phyloP scores from a whole-genome alignment of 2,113 vertebrate species.

The Oncorhynchus clarkii region DNA sequence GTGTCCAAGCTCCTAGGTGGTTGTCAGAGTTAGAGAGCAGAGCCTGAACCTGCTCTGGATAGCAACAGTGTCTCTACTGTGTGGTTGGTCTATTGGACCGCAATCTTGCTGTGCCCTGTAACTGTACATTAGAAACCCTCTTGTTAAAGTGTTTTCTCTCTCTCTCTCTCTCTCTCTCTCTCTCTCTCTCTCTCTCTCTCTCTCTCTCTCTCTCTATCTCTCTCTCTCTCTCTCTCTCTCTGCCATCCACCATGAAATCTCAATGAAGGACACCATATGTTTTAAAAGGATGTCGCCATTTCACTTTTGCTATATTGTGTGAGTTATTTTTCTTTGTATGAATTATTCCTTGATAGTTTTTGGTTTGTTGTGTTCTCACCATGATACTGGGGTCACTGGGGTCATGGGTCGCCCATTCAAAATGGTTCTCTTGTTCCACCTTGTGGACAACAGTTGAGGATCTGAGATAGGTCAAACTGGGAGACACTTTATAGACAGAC shows the following conservation, averaged over 20 bases:
- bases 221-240: too few relatives aligned
- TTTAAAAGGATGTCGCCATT: conserved; percentile 31
- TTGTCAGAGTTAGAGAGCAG: not conserved
- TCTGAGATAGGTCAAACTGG: too few relatives aligned
- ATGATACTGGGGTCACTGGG: conserved; percentile 36
- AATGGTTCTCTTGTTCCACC: conserved; percentile 16
- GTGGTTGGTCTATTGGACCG: conserved; percentile 29
- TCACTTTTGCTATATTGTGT: conserved; percentile 27
- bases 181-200: too few relatives aligned
- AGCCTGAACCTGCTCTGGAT: conserved; percentile 6
- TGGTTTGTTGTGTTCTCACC: conserved; percentile 33
- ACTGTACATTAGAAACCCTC: too few relatives aligned
- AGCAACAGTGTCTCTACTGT: conserved; percentile 36
- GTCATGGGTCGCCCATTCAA: conserved; percentile 43
- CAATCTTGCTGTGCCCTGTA: too few relatives aligned
- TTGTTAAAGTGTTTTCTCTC: too few relatives aligned
- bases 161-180: too few relatives aligned
- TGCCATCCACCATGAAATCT: too few relatives aligned
- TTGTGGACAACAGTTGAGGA: not conserved
- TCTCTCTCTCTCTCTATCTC: too few relatives aligned
- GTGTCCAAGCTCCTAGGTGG: too few relatives aligned
- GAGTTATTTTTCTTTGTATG: not conserved
- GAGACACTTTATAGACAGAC: too few relatives aligned
- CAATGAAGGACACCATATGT: conserved; percentile 10
- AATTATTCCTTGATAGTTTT: not conserved